A percentile compares a stretch with the other conserved stretches of the same genome.
Conservation (phyloP, 2,113 vertebrate genomes). For the Myrmophylax atrothorax region DNA sequence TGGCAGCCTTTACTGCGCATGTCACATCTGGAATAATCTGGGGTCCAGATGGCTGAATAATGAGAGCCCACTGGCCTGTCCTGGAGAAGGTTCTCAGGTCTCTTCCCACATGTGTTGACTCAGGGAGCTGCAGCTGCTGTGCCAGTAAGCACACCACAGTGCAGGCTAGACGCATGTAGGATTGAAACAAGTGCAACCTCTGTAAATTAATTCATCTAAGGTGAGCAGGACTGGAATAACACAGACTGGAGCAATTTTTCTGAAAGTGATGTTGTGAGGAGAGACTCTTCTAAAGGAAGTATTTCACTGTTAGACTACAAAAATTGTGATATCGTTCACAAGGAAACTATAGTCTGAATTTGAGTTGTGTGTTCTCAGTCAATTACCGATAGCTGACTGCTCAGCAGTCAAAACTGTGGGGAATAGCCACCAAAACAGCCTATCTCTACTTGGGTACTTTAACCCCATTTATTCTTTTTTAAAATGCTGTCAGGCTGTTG, state of each 20-base stretch:
- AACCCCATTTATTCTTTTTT: slow-evolving; percentile 43
- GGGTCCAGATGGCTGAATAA: slow-evolving; percentile 53
- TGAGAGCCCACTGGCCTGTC: slow-evolving; percentile 44
- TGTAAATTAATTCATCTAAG: background rate
- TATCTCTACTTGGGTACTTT: slow-evolving; percentile 41
- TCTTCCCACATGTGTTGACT: background rate
- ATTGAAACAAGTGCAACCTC: background rate
- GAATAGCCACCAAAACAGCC: background rate
- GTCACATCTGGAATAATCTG: slow-evolving; percentile 53
- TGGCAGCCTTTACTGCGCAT: slow-evolving; percentile 52
- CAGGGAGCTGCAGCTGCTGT: slow-evolving; percentile 3
- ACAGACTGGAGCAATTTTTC: background rate
- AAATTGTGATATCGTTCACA: background rate
- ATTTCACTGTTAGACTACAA: background rate
- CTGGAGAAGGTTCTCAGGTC: slow-evolving; percentile 21
- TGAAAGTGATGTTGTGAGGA: background rate
- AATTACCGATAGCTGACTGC: slow-evolving; percentile 4
- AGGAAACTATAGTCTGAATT: background rate
- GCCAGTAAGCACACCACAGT: background rate
- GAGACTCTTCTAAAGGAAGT: background rate
- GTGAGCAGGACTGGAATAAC: background rate
- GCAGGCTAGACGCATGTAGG: background rate
- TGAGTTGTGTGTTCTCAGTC: background rate
- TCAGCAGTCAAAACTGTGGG: slow-evolving; percentile 30
- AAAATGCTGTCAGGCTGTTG: slow-evolving; percentile 59